phyloP scores from a whole-genome alignment of 2,797 vertebrate genomes.

The Tachyglossus aculeatus region DNA sequence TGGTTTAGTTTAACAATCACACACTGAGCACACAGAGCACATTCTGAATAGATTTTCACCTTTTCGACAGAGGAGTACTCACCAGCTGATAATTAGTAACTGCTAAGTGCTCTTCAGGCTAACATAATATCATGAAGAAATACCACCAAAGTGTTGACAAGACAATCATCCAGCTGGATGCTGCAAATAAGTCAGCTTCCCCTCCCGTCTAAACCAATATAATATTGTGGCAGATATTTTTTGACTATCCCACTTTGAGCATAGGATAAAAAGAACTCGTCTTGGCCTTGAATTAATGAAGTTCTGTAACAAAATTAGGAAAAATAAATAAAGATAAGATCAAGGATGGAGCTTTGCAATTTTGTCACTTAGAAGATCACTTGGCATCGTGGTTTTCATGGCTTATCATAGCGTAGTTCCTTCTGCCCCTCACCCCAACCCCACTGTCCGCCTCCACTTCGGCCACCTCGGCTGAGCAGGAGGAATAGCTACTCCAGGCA shows the following conservation, averaged over 20 bases:
- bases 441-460: no score
- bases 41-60: constrained; percentile 4
- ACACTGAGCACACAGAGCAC: background rate
- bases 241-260: background rate
- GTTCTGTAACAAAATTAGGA: no score
- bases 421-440: no score
- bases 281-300: no score
- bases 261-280: constrained; percentile 11
- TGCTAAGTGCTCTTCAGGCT: constrained; percentile 21
- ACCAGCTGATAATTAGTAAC: constrained; percentile 27
- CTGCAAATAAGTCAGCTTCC: constrained; percentile 27
- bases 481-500: no score
- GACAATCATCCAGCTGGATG: constrained; percentile 10
- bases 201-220: constrained; percentile 13
- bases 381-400: no score
- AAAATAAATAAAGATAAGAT: no score
- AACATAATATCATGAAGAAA: constrained; percentile 38
- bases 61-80: background rate
- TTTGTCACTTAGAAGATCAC: no score
- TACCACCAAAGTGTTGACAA: constrained; percentile 23
- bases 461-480: no score
- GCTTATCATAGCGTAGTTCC: no score
- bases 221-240: constrained; percentile 7
- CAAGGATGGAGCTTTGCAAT: no score
- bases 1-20: background rate